Conservation (phyloP, 2,113 vertebrate genomes). For the Campylorhamphus procurvoides region DNA sequence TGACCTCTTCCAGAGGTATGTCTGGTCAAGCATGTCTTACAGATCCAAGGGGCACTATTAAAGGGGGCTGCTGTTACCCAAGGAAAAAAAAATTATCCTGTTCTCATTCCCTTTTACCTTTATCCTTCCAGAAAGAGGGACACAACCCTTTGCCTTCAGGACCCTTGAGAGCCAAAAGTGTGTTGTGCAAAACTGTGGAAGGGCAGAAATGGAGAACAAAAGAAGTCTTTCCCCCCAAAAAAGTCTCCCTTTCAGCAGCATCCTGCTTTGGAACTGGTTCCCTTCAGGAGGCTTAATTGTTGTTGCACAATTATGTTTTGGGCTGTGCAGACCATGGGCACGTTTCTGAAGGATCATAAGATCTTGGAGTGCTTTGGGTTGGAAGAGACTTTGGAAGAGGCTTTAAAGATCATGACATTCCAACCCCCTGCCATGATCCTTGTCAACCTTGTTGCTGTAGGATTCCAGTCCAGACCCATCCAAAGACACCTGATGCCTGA, state of each 20-base stretch:
- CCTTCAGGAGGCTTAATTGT: background rate
- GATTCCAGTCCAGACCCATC: background rate
- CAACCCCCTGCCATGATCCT: background rate
- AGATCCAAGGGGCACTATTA: constrained; percentile 58
- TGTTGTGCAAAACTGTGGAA: background rate
- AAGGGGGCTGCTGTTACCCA: constrained; percentile 58
- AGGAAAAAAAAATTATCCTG: background rate
- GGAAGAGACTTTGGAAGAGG: background rate
- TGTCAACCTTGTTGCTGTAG: background rate
- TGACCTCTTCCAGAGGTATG: constrained; percentile 63
- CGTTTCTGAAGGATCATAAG: background rate
- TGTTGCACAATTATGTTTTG: background rate
- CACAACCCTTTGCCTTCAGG: background rate
- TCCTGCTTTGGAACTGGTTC: background rate
- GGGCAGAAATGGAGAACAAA: background rate
- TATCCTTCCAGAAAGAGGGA: background rate
- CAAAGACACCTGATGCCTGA: background rate
- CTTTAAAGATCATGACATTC: background rate
- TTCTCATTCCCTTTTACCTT: background rate
- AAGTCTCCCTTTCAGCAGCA: background rate
- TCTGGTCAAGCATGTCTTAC: constrained; percentile 70
- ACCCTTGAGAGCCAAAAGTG: background rate
- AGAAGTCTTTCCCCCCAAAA: background rate
- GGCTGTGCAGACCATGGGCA: background rate
- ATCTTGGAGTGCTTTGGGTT: background rate